phyloP scores from a whole-genome alignment of 2,797 vertebrate genomes.

The Chlorospingus semifuscus region DNA sequence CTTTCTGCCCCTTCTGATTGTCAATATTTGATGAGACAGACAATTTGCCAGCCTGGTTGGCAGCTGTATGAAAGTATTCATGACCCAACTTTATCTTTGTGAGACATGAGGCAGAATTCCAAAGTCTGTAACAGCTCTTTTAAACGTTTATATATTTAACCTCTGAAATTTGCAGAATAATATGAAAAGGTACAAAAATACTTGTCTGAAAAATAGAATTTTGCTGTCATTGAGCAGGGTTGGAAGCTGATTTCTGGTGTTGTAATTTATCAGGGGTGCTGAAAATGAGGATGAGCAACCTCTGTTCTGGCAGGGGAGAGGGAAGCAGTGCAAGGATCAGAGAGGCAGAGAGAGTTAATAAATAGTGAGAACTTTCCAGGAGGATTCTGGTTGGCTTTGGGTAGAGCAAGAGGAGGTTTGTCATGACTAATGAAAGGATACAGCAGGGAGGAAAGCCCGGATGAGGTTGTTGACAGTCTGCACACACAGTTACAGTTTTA shows the following conservation, averaged over 20 bases:
- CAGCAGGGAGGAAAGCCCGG: background rate
- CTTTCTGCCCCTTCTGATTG: background rate
- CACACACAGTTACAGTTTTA: background rate
- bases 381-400: conserved; percentile 3
- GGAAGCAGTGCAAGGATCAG: background rate
- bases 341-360: background rate
- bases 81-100: background rate
- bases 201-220: background rate
- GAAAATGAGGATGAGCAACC: background rate
- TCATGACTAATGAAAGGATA: background rate
- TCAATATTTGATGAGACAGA: background rate
- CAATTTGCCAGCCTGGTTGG: background rate
- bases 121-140: background rate
- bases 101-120: conserved; percentile 5
- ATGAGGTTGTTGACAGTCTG: background rate
- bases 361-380: background rate
- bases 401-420: background rate
- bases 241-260: background rate
- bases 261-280: background rate
- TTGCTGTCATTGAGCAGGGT: background rate
- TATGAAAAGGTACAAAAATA: background rate
- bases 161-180: background rate
- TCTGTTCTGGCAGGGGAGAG: background rate
- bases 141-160: background rate
- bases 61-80: background rate